A percentile compares a stretch with the other conserved stretches of the same genome.
Evolutionary conservation across 2,888 invertebrate species (phyloP).

Genomic region (Synanthedon myopaeformis): DNA sequence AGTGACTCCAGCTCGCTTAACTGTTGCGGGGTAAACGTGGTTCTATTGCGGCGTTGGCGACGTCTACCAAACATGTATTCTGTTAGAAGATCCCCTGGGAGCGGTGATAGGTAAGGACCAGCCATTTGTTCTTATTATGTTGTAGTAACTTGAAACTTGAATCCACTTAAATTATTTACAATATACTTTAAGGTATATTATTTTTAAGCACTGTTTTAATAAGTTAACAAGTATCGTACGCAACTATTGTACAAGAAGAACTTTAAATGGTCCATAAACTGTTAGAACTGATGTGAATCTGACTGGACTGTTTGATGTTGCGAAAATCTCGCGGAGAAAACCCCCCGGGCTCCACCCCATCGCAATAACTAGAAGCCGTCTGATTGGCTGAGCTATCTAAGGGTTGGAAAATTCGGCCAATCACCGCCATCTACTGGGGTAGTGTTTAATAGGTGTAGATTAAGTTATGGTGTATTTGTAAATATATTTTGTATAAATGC

Average conservation of each 20-base stretch:
- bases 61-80: slow-evolving; percentile 94
- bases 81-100: slow-evolving; percentile 88
- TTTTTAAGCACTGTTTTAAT: no score
- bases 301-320: slow-evolving; percentile 47
- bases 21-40: slow-evolving; percentile 95
- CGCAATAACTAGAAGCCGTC: slow-evolving; percentile 22
- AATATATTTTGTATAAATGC: slow-evolving; percentile 55
- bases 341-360: slow-evolving; percentile 59
- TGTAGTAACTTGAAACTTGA: not conserved
- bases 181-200: not conserved
- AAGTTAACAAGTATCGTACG: no score
- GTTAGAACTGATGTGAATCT: slow-evolving; percentile 27
- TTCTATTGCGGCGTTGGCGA: slow-evolving; percentile 89
- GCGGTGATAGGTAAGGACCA: slow-evolving; percentile 86
- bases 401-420: slow-evolving; percentile 59
- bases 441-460: slow-evolving; percentile 63
- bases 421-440: slow-evolving; percentile 28
- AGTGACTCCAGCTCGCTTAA: slow-evolving; percentile 90
- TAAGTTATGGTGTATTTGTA: slow-evolving; percentile 57
- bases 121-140: slow-evolving; percentile 70
- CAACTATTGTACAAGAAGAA: no score
- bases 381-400: slow-evolving; percentile 45
- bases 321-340: slow-evolving; percentile 50
- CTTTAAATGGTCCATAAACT: slow-evolving; percentile 10
- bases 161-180: not conserved